Percentiles rank a stretch among this genome's conserved stretches.
Evolutionary conservation across 2,113 vertebrate species (phyloP).

Genomic region (Cryptomyrus ogoouensis): DNA sequence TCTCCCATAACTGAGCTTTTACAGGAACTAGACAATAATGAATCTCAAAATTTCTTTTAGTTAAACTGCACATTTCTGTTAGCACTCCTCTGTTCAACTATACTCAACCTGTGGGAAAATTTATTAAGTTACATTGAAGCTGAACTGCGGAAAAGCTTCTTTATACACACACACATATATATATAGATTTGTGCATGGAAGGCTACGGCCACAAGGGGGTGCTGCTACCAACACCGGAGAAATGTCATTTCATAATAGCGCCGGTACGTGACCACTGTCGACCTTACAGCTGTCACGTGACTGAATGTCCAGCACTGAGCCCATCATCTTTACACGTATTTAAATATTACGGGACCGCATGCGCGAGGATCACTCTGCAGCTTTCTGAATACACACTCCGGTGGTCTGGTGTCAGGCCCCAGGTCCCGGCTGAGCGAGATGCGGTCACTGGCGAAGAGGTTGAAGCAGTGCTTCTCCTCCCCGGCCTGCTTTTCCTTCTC

Average conservation of each 20-base stretch:
- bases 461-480: constrained; percentile 93
- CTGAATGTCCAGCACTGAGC: not conserved
- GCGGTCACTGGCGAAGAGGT: constrained; percentile 89
- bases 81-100: not conserved
- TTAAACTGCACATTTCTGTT: not conserved
- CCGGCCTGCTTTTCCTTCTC: constrained; percentile 84
- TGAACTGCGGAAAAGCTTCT: not conserved
- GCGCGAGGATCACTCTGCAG: not conserved
- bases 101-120: not conserved
- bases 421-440: constrained; percentile 92
- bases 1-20: not conserved
- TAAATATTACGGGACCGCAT: not conserved
- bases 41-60: not conserved
- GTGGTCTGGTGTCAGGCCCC: constrained; percentile 91
- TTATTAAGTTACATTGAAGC: not conserved
- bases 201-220: not conserved
- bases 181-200: not conserved
- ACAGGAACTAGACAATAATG: not conserved
- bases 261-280: not conserved
- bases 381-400: constrained; percentile 75
- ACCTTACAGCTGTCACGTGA: not conserved
- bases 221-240: not conserved
- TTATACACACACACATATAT: not conserved
- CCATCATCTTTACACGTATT: not conserved
- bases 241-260: not conserved